Evolutionary conservation across 2,888 invertebrate species (phyloP), one percentile per base, ranked within the genome.

Genomic region (Cryptus armator): DNA sequence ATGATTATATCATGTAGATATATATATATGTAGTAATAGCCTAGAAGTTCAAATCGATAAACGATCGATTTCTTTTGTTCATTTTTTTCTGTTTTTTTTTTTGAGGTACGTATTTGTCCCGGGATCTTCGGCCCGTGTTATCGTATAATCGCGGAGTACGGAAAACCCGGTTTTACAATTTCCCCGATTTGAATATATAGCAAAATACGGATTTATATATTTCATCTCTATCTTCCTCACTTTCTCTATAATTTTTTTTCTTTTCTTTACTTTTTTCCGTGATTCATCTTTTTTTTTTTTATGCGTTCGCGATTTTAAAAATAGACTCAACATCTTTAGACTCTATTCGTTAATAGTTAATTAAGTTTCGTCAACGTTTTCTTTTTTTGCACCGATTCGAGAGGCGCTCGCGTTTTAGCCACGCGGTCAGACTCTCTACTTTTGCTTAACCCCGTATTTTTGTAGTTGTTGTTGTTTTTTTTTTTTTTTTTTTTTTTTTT

Each of bases 61-160:
- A 90, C 91, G 92, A 92, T 92, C 91, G 92, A 92, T 87, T 83
- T 91, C 88, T 62, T 9, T 79, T 48, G 76, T 83, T 4, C 66
- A 24, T 77, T 81, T 74, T 85, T 78, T 2, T 79, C 80, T 4
- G 59, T 1, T 77, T 81, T 74, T 85, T 78, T 2, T 79, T 76
- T 82, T 92, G 92, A 93, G 93, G 93, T 93, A 93, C 93, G 92
- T 93, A 93, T 91, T 90, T 89, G 88, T 92, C 90, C n/a, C n/a
- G n/a, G 90, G 91, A 91, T 91, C 88, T 86, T 89, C 89, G 86
- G 89, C 71, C 68, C 81, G 59, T 70, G 64, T 70, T 87, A 86
- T 90, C 86, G 86, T 89, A 86, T 86, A 37, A 87, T 77, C 85
- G 87, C 88, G 89, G 88, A 90, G 37, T 77, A 74, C 83, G 83